Evolutionary conservation across 1,140 invertebrate species (phyloP), one percentile per base, ranked within the genome.

Genomic region (Cydia splendana): DNA sequence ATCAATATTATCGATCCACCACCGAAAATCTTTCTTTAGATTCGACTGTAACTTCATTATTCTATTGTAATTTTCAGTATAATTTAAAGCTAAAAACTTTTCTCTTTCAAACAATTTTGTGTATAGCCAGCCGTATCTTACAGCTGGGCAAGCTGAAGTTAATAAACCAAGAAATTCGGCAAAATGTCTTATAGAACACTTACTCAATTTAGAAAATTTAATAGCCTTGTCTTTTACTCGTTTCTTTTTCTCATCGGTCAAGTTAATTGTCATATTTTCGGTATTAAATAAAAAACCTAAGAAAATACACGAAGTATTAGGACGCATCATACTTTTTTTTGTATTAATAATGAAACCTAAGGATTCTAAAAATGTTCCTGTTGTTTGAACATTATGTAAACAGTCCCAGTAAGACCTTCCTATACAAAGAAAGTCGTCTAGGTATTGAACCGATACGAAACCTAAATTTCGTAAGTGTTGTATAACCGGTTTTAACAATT

Each of bases 321-420:
- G 76, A 10, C 20, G 7, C 13, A 74, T 13, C 2, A 48, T 6
- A 30, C 76, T 77, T 77, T 77, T 77, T 20, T 65, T 45, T n/a
- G n/a, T n/a, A n/a, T n/a, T n/a, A n/a, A 77, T 74, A 38, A 77
- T n/a, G 53, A 77, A 77, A 12, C 76, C 76, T 65, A 77, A 18
- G 20, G 20, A 18, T 15, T 42, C 5, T 65, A 77, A 45, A 30
- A 65, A n/a, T 13, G 73, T 15, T 30, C 51, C 65, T 2, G 76
- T 77, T 4, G 2, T 42, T 42, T 38, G 7, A 15, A 77, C 30
- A 77, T 77, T 77, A n/a, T 65, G 15, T 34, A 65, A 53, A 20
- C 76, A 77, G 2, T 74, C 69, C 20, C 30, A 6, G 13, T 20
- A 74, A 65, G 69, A 30, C 13, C 13, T 65, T 13, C 69, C 69